Evolutionary conservation across 2,113 vertebrate species (phyloP).

Genomic region (Nesoenas mayeri): DNA sequence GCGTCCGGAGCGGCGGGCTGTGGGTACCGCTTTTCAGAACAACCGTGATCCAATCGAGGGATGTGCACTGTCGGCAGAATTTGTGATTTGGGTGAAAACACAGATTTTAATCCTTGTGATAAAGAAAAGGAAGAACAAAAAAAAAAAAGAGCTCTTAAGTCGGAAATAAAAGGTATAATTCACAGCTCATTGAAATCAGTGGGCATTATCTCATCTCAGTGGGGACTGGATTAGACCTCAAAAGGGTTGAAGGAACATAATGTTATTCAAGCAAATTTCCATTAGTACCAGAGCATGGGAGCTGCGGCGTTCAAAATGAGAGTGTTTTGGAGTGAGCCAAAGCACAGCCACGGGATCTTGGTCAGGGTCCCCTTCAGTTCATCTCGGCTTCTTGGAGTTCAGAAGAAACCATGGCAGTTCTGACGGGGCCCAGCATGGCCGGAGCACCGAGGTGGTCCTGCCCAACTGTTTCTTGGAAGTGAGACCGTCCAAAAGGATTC

Average conservation of each 20-base stretch:
- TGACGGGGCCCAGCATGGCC: neutral
- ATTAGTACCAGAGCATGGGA: neutral
- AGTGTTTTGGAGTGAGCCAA: slow-evolving; percentile 1
- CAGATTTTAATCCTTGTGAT: neutral
- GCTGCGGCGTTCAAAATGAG: neutral
- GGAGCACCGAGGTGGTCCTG: neutral
- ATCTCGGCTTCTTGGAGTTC: neutral
- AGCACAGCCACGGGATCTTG: neutral
- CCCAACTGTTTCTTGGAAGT: neutral
- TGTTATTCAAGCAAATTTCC: slow-evolving; percentile 32
- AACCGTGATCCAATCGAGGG: slow-evolving; percentile 13
- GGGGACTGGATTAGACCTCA: slow-evolving; percentile 37
- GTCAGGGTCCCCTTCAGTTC: neutral
- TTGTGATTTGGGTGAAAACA: neutral
- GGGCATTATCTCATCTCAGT: slow-evolving; percentile 52
- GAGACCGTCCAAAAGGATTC: neutral
- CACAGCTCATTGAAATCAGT: slow-evolving; percentile 30
- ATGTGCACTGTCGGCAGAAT: neutral
- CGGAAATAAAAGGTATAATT: slow-evolving; percentile 26
- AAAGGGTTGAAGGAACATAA: slow-evolving; percentile 17
- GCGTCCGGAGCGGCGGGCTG: neutral
- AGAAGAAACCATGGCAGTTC: neutral
- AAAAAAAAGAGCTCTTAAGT: neutral
- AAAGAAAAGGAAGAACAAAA: slow-evolving; percentile 19
- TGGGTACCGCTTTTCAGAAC: neutral